phyloP scores from a whole-genome alignment of 2,888 invertebrate genomes.

The Lasius fuliginosus region DNA sequence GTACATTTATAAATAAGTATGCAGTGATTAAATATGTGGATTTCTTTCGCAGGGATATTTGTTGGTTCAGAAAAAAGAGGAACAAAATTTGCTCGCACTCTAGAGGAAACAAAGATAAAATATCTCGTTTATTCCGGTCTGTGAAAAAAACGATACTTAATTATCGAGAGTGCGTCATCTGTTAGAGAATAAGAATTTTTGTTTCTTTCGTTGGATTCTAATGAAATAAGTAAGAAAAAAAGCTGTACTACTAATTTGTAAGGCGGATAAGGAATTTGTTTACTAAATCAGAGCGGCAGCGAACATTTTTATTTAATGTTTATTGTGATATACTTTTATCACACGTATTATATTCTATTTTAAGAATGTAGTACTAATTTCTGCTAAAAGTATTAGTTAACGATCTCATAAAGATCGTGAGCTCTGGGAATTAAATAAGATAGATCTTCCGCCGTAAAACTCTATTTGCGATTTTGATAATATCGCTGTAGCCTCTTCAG shows the following conservation, averaged over 20 bases:
- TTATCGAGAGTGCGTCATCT: constrained; percentile 46
- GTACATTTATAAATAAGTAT: background rate
- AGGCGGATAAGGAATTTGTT: constrained; percentile 1
- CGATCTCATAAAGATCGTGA: background rate
- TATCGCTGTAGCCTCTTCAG: background rate
- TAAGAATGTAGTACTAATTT: background rate
- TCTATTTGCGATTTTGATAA: background rate
- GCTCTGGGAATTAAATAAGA: background rate
- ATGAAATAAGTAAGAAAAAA: constrained; percentile 17
- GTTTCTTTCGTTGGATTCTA: background rate
- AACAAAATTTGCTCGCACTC: background rate
- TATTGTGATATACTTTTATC: background rate
- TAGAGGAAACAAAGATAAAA: background rate
- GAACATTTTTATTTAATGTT: background rate
- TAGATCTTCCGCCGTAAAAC: background rate
- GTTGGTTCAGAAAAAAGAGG: background rate
- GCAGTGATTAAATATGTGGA: constrained; percentile 5
- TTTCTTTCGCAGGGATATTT: background rate
- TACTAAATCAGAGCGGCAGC: constrained; percentile 23
- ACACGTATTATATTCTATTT: background rate
- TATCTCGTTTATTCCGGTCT: constrained; percentile 5
- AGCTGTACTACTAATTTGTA: constrained; percentile 39
- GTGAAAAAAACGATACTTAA: constrained; percentile 28
- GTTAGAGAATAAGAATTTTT: constrained; percentile 30
- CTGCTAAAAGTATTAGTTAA: background rate